Percentiles rank a stretch among this genome's conserved stretches.
Evolutionary conservation across 2,797 vertebrate genomes (phyloP).

Genomic region (Pempheris klunzingeri): DNA sequence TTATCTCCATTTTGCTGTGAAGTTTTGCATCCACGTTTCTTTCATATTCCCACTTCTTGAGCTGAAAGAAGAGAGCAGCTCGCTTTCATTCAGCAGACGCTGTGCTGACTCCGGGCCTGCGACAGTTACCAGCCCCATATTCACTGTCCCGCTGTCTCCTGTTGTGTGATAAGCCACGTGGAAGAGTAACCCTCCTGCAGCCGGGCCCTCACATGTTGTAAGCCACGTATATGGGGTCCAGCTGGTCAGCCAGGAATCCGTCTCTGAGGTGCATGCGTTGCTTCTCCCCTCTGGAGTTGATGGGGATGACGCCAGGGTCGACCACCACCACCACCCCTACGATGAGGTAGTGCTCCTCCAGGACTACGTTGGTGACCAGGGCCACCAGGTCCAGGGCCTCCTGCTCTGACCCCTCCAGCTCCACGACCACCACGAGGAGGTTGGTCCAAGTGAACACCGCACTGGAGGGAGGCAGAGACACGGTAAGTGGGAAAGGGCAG

Average conservation of each 20-base stretch:
- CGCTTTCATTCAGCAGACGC: conserved; percentile 5
- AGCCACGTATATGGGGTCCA: conserved; percentile 98
- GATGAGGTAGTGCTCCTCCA: conserved; percentile 97
- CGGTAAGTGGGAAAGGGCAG: neutral
- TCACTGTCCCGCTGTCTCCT: conserved; percentile 16
- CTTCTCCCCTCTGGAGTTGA: conserved; percentile 97
- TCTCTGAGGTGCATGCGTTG: conserved; percentile 98
- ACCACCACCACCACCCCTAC: conserved; percentile 97
- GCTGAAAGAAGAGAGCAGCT: conserved; percentile 35
- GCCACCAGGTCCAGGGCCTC: conserved; percentile 95
- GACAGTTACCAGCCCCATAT: neutral
- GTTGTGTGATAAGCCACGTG: conserved; percentile 86
- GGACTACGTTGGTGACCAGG: conserved; percentile 93
- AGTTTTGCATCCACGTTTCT: conserved; percentile 40
- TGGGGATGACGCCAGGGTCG: conserved; percentile 96
- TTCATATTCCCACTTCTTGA: conserved; percentile 17
- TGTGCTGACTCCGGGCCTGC: neutral
- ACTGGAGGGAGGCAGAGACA: conserved; percentile 56
- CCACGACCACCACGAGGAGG: conserved; percentile 96
- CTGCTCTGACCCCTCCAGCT: conserved; percentile 95
- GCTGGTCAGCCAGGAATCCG: conserved; percentile 95
- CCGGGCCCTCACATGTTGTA: conserved; percentile 92
- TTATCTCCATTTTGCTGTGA: conserved; percentile 26
- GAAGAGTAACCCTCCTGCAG: conserved; percentile 76
- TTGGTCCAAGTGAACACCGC: conserved; percentile 99